Conservation (phyloP, 2,113 vertebrate genomes). For the Megaceryle torquata region DNA sequence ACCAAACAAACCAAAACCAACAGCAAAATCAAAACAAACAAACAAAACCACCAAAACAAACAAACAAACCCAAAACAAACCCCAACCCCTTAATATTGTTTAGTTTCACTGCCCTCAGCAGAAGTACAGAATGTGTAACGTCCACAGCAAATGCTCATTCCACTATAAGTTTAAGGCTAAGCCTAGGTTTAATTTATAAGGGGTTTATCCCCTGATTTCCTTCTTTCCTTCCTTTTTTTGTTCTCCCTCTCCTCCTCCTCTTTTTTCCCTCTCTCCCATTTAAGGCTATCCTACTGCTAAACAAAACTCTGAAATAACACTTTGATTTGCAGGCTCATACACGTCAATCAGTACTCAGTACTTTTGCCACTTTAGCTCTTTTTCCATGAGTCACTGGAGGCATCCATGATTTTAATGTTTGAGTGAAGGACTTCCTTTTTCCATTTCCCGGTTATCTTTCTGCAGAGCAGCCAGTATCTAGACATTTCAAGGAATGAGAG, state of each 20-base stretch:
- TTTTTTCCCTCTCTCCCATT: not conserved
- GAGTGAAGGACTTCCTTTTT: conserved; percentile 84
- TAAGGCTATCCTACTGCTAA: conserved; percentile 51
- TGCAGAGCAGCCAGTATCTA: conserved; percentile 88
- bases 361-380: not conserved
- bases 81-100: not conserved
- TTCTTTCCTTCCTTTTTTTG: not conserved
- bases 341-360: not conserved
- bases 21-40: not conserved
- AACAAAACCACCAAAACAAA: not conserved
- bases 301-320: conserved; percentile 7
- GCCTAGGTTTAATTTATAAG: conserved; percentile 35
- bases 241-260: not conserved
- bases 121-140: not conserved
- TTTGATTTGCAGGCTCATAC: not conserved
- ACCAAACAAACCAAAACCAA: not conserved
- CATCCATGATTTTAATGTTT: conserved; percentile 72
- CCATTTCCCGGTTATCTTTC: conserved; percentile 83
- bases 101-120: not conserved
- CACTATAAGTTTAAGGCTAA: conserved; percentile 63
- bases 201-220: not conserved
- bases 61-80: not conserved
- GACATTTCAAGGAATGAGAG: not conserved
- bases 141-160: not conserved
- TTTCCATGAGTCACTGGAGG: not conserved